Conservation (phyloP, 1,140 invertebrate species). For the Rhopalosiphum maidis region DNA sequence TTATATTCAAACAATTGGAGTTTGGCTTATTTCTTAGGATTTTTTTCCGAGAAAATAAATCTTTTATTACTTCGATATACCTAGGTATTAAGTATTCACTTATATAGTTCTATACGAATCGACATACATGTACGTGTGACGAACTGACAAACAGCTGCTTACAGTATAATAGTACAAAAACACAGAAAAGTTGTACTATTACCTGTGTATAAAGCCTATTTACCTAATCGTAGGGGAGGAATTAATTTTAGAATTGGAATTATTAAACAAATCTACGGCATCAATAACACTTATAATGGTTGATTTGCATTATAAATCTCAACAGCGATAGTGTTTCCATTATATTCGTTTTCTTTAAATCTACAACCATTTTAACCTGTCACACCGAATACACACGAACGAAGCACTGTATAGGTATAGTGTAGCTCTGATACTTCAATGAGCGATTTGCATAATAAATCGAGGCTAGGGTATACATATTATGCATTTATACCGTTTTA, state of each 20-base stretch:
- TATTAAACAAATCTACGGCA: background rate
- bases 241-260: background rate
- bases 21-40: background rate
- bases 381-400: slow-evolving; percentile 3
- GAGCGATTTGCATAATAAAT: slow-evolving; percentile 5
- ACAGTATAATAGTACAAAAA: no score
- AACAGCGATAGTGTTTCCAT: background rate
- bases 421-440: slow-evolving; percentile 10
- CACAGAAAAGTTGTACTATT: background rate
- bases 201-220: background rate
- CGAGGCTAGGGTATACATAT: background rate
- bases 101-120: background rate
- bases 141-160: background rate
- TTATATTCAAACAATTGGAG: background rate
- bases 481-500: background rate
- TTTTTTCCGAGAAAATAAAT: background rate
- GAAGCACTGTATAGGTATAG: background rate
- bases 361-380: slow-evolving; percentile 23
- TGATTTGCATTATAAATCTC: slow-evolving; percentile 40
- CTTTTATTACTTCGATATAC: background rate
- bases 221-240: background rate
- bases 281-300: slow-evolving; percentile 25
- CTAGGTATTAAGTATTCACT: no score
- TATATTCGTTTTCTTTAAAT: slow-evolving; percentile 19
- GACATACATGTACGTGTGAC: background rate